A percentile compares a stretch with the other conserved stretches of the same genome.
phyloP scores from a whole-genome alignment of 2,113 vertebrate genomes.

The Nanger granti region DNA sequence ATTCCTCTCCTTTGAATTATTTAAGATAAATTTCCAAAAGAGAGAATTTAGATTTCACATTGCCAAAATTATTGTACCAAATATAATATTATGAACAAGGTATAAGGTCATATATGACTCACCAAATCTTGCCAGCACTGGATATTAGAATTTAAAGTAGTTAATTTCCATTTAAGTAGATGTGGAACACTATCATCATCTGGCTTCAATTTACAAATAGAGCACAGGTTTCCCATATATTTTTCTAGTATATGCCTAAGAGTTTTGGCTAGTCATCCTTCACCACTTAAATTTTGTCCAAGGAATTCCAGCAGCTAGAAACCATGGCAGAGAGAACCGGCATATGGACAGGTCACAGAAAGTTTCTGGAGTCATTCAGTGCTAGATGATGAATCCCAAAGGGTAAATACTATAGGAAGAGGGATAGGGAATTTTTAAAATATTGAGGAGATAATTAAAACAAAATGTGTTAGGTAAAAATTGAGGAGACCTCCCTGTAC shows the following conservation, averaged over 20 bases:
- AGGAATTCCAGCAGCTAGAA: background rate
- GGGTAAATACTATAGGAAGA: background rate
- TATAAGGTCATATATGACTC: background rate
- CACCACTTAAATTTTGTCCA: background rate
- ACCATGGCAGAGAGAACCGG: background rate
- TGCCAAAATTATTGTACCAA: background rate
- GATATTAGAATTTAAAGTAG: background rate
- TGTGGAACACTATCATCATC: background rate
- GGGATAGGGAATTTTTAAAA: background rate
- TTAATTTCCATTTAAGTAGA: background rate
- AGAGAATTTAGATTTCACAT: background rate
- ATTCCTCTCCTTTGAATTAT: background rate
- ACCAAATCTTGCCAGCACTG: background rate
- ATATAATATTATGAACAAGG: background rate
- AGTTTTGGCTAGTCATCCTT: background rate
- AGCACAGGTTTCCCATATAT: background rate
- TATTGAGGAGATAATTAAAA: background rate
- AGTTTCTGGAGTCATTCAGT: background rate
- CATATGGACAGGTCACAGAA: background rate
- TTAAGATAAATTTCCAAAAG: background rate
- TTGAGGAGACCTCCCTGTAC: background rate
- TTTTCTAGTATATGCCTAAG: background rate
- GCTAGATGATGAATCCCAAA: background rate
- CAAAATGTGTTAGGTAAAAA: background rate
- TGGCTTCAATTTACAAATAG: background rate